Percentiles rank a stretch among this genome's conserved stretches.
Conservation (phyloP, 2,888 invertebrate genomes). For the Opisthograptis luteolata region DNA sequence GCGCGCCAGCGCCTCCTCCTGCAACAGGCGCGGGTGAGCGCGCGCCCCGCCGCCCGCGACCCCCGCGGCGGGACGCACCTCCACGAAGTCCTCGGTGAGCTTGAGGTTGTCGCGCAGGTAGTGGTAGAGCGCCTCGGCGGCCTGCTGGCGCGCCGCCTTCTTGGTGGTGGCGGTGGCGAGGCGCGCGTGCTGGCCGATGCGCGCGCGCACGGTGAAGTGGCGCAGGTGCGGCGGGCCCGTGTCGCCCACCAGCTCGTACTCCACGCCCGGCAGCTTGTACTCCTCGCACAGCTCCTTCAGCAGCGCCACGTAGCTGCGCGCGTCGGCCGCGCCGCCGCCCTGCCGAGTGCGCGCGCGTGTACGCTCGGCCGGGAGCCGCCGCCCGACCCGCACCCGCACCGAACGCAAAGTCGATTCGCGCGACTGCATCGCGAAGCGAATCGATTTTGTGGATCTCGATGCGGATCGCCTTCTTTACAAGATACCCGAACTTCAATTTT, state of each 20-base stretch:
- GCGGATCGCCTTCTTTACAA: too few species aligned
- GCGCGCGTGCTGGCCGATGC: constrained; percentile 80
- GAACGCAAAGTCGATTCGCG: too few species aligned
- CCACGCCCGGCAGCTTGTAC: constrained; percentile 76
- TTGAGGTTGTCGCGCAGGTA: constrained; percentile 66
- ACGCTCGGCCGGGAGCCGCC: constrained; percentile 1
- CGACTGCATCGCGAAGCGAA: too few species aligned
- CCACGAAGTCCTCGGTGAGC: constrained; percentile 64
- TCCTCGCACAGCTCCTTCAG: constrained; percentile 77
- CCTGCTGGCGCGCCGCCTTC: constrained; percentile 86
- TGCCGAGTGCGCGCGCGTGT: neutral
- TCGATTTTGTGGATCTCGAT: too few species aligned
- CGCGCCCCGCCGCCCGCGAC: neutral
- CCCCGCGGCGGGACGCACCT: constrained; percentile 47
- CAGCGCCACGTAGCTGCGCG: constrained; percentile 65
- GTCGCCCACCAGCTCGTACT: constrained; percentile 84
- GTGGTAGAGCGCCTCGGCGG: constrained; percentile 76
- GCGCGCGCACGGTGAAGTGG: constrained; percentile 85
- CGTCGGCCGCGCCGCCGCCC: constrained; percentile 19
- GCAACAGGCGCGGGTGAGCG: constrained; percentile 18
- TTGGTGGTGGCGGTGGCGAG: constrained; percentile 85
- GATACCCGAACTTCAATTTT: too few species aligned
- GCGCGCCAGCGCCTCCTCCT: constrained; percentile 68
- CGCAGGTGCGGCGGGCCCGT: constrained; percentile 87
- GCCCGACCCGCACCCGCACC: constrained; percentile 7